Evolutionary conservation across 1,140 invertebrate genomes (phyloP), one percentile per base, ranked within the genome.

Genomic region (Procambarus clarkii): DNA sequence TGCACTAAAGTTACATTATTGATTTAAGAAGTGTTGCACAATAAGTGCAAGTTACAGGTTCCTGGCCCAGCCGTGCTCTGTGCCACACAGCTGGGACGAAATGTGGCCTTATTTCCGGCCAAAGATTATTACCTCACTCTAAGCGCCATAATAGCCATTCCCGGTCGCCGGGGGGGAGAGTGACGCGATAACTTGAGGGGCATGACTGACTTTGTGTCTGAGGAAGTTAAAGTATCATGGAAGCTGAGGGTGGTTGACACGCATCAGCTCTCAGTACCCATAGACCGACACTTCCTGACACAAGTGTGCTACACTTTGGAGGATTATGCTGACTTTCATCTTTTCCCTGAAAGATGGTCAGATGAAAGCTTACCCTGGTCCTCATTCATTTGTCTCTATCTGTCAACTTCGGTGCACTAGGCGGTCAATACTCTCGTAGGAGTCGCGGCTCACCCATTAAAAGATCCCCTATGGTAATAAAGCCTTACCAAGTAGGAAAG

Each of bases 91-190:
- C 50, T 74, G 60, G 69, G 64, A 21, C 15, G 24, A 74, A 24
- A 34, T 74, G 24, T 74, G 69, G 69, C 69, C 48, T 48, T 48
- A 8, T 79, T 45, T 24, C 7, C 44, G n/a, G n/a, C 74, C 71
- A 58, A 34, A 86, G 24, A 45, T 84, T 69, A n/a, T 34, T 84
- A 24, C 24, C 76, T 86, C 24, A 79, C 44, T 86, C 85, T 74
- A 74, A 45, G 78, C 74, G n/a, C 48, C 74, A 34, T 78, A 78
- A n/a, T 78, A 78, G 48, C 34, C 24, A 84, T 44, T 76, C 89
- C 44, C 83, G 89, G 89, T 91, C 83, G 89, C 60, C 89, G 89
- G 89, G 89, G 89, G 89, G 89, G 89, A 91, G 89, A 91, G 45
- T 91, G 89, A 71, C 77, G 86, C 18, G 78, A 9, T 50, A 21